phyloP scores from a whole-genome alignment of 1,140 invertebrate species.

The Agraylea sexmaculata region DNA sequence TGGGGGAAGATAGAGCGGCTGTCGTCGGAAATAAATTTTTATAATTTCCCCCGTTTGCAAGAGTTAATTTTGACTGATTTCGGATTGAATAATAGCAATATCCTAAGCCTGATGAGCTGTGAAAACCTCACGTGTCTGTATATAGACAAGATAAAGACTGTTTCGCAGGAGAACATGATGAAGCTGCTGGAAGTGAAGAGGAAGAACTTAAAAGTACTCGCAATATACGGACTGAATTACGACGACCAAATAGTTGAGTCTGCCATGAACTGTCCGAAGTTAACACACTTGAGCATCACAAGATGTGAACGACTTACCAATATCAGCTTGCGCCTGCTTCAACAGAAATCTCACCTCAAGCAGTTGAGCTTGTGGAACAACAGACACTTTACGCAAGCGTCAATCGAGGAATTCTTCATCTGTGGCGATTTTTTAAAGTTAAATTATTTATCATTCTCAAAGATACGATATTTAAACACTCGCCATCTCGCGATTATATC shows the following conservation, averaged over 20 bases:
- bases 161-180: slow-evolving; percentile 28
- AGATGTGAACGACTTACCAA: slow-evolving; percentile 35
- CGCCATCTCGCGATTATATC: slow-evolving; percentile 31
- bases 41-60: slow-evolving; percentile 28
- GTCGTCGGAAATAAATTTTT: slow-evolving; percentile 23
- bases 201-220: slow-evolving; percentile 26
- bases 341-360: slow-evolving; percentile 22
- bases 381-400: slow-evolving; percentile 28
- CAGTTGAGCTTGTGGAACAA: slow-evolving; percentile 35
- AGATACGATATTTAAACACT: slow-evolving; percentile 31
- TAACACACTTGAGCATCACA: slow-evolving; percentile 33
- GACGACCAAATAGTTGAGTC: slow-evolving; percentile 28
- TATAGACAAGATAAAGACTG: slow-evolving; percentile 33
- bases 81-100: slow-evolving; percentile 29
- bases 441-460: slow-evolving; percentile 32
- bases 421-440: slow-evolving; percentile 26
- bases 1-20: background rate
- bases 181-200: slow-evolving; percentile 27
- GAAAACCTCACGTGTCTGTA: slow-evolving; percentile 28
- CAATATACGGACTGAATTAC: slow-evolving; percentile 33
- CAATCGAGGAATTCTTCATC: slow-evolving; percentile 26
- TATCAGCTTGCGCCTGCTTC: slow-evolving; percentile 25
- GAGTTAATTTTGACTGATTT: slow-evolving; percentile 34
- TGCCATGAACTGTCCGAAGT: slow-evolving; percentile 26
- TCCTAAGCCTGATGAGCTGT: slow-evolving; percentile 29